These are phyloP conservation scores for Arizona elegans DNA, from an alignment of 2,113 vertebrate species.

Conservation along the genomic window DNA sequence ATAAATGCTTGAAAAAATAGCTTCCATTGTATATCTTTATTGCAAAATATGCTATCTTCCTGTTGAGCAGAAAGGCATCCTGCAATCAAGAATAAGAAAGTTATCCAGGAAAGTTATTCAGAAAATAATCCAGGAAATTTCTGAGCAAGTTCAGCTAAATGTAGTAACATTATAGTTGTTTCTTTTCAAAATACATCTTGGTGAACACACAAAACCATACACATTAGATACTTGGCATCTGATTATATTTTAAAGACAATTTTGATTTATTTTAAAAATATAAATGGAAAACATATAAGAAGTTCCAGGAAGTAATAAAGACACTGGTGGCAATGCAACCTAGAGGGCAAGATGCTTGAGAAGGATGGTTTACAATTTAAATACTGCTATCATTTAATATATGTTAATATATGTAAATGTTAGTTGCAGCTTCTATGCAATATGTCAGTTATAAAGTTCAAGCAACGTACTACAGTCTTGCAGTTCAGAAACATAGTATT, in stretches of 20 bases:
- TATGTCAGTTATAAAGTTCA: constrained; percentile 8
- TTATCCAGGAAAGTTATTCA: no score
- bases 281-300: neutral
- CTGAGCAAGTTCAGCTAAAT: neutral
- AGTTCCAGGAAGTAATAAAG: neutral
- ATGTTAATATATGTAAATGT: neutral
- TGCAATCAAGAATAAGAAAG: neutral
- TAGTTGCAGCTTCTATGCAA: constrained; percentile 21
- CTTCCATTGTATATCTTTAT: neutral
- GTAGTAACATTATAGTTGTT: neutral
- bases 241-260: neutral
- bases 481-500: constrained; percentile 31
- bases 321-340: no score
- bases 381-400: constrained; percentile 19
- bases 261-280: neutral
- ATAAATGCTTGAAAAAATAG: neutral
- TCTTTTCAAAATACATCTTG: constrained; percentile 25
- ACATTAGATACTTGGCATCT: neutral
- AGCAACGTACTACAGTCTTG: constrained; percentile 3
- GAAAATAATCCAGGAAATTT: neutral
- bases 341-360: neutral
- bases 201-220: constrained; percentile 33
- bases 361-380: neutral
- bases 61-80: neutral
- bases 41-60: neutral